Evolutionary conservation across 2,113 vertebrate species (phyloP), one percentile per base, ranked within the genome.

Genomic region (Channa maculata): DNA sequence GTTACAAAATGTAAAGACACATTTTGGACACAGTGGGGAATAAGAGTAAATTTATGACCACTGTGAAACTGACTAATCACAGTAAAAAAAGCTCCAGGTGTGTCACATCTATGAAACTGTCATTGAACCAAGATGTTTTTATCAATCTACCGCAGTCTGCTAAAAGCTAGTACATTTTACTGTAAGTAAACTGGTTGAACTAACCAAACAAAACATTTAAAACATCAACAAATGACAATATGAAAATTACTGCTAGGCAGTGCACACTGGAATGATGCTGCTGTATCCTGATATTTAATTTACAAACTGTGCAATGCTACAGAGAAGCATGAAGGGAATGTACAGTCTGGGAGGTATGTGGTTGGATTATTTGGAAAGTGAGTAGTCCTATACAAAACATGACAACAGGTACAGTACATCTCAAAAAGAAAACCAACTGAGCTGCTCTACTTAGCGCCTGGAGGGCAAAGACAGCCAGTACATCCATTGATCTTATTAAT

Each of bases 111-210:
- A 15, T 63, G 15, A 61, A 70, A 24, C 34, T 50, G 6, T 5
- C 49, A 48, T 36, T 52, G 9, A 15, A 14, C 3, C 5, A 6
- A 36, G 38, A 49, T 43, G 50, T 55, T 66, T 13, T 64, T 24
- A 63, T 46, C 46, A 8, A 6, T 60, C 8, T 64, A 6, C 57
- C 74, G 63, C 68, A 67, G 58, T 49, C 73, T 39, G 65, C 71
- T 57, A 52, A 67, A 65, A 77, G 58, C 45, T 7, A 46, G 44
- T 9, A 63, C 59, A 80, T 13, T 39, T 38, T 15, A 78, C 34
- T 43, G 14, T 5, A 63, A 38, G 57, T 59, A 13, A 11, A 49
- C 5, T 38, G 63, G 52, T n/a, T 50, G 36, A 7, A 59, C 11
- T 10, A 50, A 59, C 12, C 49, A 33, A 36, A 72, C 7, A 62